Conservation (phyloP, 2,113 vertebrate genomes). For the Hemicordylus capensis region DNA sequence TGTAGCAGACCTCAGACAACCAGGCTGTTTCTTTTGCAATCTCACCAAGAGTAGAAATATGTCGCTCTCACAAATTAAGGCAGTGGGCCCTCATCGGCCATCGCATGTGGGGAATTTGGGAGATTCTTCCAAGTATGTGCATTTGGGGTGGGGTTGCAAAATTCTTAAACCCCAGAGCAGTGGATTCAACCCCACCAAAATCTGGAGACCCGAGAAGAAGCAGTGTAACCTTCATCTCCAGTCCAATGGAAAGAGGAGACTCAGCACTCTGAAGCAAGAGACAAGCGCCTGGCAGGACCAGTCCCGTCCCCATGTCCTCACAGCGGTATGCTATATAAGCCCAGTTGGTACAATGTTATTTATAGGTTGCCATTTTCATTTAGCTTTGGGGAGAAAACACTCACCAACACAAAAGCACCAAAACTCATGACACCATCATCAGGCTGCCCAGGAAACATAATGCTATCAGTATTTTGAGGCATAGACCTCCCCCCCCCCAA, state of each 20-base stretch:
- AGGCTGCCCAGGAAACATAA: conserved; percentile 56
- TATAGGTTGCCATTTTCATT: background rate
- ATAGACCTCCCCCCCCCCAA: conserved; percentile 6
- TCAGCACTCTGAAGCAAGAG: conserved; percentile 9
- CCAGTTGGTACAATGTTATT: conserved; percentile 35
- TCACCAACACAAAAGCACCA: conserved; percentile 64
- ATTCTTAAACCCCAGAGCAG: no score
- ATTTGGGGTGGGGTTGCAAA: background rate
- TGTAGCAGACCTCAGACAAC: no score
- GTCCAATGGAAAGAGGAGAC: accelerated
- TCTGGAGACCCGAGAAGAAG: background rate
- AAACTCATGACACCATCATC: conserved; percentile 61
- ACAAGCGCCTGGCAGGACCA: background rate
- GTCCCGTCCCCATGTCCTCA: background rate
- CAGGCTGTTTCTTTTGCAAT: no score
- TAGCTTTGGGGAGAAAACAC: conserved; percentile 42
- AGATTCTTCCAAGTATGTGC: background rate
- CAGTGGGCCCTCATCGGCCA: no score
- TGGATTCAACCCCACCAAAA: background rate
- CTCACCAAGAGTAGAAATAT: no score
- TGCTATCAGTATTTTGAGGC: conserved; percentile 21
- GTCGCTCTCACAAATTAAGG: no score
- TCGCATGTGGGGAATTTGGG: no score
- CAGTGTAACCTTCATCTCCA: background rate
- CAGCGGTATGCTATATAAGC: conserved; percentile 12